phyloP scores from a whole-genome alignment of 2,888 invertebrate genomes.

The Tolmerus cingulatus region DNA sequence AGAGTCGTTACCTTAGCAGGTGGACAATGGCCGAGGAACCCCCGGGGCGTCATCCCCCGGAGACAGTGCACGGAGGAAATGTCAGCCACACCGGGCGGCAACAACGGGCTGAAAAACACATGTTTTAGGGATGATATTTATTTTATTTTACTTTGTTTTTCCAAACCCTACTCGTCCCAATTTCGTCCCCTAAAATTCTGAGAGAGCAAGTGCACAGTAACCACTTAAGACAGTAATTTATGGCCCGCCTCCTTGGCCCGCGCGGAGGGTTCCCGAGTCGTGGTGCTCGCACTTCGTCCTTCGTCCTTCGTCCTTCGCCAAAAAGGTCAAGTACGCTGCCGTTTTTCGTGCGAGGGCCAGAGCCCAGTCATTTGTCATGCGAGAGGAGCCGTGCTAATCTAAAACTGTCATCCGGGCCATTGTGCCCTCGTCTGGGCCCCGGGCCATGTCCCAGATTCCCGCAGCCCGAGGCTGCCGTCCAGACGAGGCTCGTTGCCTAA shows the following conservation, averaged over 20 bases:
- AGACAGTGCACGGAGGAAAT: background rate
- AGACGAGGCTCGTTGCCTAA: constrained; percentile 30
- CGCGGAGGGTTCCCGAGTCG: background rate
- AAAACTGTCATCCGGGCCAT: constrained; percentile 31
- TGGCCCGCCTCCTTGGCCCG: background rate
- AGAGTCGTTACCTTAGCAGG: background rate
- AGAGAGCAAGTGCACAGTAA: constrained; percentile 19
- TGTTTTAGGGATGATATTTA: background rate
- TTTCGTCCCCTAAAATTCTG: constrained; percentile 12
- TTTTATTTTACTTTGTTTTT: background rate
- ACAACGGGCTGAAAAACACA: background rate
- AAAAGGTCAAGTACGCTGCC: constrained; percentile 10
- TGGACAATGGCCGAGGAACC: background rate
- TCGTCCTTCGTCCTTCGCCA: background rate
- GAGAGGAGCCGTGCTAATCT: constrained; percentile 33
- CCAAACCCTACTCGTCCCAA: background rate
- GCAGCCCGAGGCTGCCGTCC: background rate
- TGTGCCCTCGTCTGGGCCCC: constrained; percentile 8
- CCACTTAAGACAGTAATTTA: constrained; percentile 29
- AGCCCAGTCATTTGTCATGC: constrained; percentile 6
- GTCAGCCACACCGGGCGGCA: constrained; percentile 14
- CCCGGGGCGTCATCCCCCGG: background rate
- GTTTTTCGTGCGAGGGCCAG: constrained; percentile 1
- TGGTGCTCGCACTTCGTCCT: background rate
- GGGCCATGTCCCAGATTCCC: background rate